Evolutionary conservation across 2,113 vertebrate genomes (phyloP).

Genomic region (Cyanistes caeruleus): DNA sequence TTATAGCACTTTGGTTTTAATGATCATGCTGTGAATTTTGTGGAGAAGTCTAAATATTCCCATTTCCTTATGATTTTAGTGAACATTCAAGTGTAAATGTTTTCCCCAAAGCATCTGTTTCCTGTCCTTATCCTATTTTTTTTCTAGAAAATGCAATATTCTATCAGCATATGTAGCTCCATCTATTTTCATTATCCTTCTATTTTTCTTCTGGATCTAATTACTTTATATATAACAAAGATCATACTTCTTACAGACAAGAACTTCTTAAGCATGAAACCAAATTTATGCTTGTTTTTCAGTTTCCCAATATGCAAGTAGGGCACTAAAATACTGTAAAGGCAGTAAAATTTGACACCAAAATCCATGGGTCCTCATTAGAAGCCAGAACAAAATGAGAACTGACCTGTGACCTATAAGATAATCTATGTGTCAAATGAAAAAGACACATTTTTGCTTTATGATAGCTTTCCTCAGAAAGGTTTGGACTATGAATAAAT

Average conservation of each 20-base stretch:
- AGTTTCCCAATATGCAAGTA: neutral
- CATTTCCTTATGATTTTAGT: conserved; percentile 28
- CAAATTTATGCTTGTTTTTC: neutral
- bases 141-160: neutral
- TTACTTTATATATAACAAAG: neutral
- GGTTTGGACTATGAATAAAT: neutral
- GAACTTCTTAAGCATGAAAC: neutral
- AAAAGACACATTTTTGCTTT: neutral
- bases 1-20: neutral
- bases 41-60: neutral
- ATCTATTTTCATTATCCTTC: conserved; percentile 31
- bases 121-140: neutral
- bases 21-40: neutral
- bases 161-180: neutral
- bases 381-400: neutral
- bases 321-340: neutral
- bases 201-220: neutral
- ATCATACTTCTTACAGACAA: neutral
- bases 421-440: neutral
- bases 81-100: neutral
- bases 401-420: neutral
- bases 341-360: neutral
- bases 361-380: neutral
- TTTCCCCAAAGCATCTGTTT: neutral
- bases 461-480: neutral